Conservation (phyloP, 2,888 invertebrate species). For the Papilio demoleus region DNA sequence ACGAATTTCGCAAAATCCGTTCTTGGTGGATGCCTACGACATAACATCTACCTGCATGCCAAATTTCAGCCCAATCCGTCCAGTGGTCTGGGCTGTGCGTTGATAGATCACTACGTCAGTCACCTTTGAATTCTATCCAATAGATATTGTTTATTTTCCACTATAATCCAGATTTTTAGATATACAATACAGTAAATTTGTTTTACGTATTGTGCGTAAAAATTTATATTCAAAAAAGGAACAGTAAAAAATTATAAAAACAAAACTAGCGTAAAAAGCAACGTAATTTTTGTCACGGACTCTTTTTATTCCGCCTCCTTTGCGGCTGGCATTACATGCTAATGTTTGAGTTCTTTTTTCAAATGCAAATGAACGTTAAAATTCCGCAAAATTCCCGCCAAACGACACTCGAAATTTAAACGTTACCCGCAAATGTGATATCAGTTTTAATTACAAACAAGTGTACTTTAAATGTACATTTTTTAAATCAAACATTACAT, state of each 20-base stretch:
- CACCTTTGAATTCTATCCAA: too few species aligned
- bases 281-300: background rate
- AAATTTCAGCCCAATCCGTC: too few species aligned
- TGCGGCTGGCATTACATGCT: constrained; percentile 1
- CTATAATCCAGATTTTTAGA: too few species aligned
- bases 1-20: too few species aligned
- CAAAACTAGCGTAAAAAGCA: background rate
- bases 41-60: too few species aligned
- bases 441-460: background rate
- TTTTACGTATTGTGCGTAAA: too few species aligned
- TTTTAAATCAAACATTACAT: too few species aligned
- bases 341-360: background rate
- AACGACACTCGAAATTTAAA: constrained; percentile 3
- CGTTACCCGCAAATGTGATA: background rate
- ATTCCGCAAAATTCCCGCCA: background rate
- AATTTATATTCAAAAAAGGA: background rate
- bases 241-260: background rate
- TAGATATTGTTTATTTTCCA: too few species aligned
- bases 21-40: too few species aligned
- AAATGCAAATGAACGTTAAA: constrained; percentile 16
- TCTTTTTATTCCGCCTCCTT: constrained; percentile 2
- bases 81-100: too few species aligned
- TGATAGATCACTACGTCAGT: too few species aligned
- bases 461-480: constrained; percentile 5
- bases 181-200: too few species aligned